Evolutionary conservation across 1,140 invertebrate species (phyloP), one percentile per base, ranked within the genome.

Genomic region (Onthophagus taurus): DNA sequence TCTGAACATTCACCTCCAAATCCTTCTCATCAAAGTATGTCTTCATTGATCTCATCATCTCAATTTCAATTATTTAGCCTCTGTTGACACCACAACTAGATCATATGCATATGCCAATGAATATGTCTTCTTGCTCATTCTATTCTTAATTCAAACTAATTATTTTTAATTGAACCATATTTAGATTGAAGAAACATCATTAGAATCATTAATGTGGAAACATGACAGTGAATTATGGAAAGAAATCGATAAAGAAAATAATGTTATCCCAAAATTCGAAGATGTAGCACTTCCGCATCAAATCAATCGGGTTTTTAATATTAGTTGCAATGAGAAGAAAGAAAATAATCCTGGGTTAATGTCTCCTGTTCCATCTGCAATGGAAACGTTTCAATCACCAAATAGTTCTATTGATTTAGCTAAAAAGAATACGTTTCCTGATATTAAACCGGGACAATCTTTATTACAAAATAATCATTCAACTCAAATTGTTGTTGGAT

Each of bases 151-250:
- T n/a, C n/a, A n/a, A n/a, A n/a, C n/a, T n/a, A n/a, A n/a, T n/a
- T n/a, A 18, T n/a, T n/a, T n/a, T n/a, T n/a, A n/a, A n/a, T n/a
- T n/a, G n/a, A n/a, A n/a, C n/a, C 51, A 39, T 55, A 53, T 67
- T 39, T 59, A 89, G 73, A 85, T 97, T 49, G 96, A 99, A 67
- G 96, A 99, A 65, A 81, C 84, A 59, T 90, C 97, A 46, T 66
- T 99, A n/a, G 95, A 98, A 59, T 83, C 81, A 12, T 58, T 94
- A 36, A 91, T 89, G 0, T 99, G 96, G 96, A 75, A 77, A 48
- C 75, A 69, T 8, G 76, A 82, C 31, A 97, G 94, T 58, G 83
- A 87, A 3, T 57, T 98, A 1, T 99, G 96, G 96, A 75, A 76
- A 34, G 72, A 75, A 5, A 80, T 92, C 19, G 67, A 69, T 48